A percentile compares a stretch with the other conserved stretches of the same genome.
Conservation (phyloP, 2,888 invertebrate species). For the Onthophagus sagittarius region DNA sequence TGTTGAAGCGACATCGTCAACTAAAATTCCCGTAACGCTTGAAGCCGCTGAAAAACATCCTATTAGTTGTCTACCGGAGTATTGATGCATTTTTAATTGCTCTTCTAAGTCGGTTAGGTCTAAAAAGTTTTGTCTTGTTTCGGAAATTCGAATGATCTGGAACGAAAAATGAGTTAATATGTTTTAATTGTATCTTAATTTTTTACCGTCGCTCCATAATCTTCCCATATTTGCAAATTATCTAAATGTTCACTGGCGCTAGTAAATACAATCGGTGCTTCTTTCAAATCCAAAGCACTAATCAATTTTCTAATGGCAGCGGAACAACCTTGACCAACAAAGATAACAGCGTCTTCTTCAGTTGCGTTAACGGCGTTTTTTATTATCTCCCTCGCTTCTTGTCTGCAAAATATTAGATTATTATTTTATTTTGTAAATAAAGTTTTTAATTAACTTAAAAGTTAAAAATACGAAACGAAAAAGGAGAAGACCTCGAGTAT, state of each 20-base stretch:
- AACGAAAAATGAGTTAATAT: slow-evolving; percentile 23
- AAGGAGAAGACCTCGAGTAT: neutral
- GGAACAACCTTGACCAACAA: slow-evolving; percentile 69
- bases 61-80: slow-evolving; percentile 64
- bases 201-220: slow-evolving; percentile 68
- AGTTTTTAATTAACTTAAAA: neutral
- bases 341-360: slow-evolving; percentile 74
- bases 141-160: slow-evolving; percentile 74
- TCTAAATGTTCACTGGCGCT: slow-evolving; percentile 76
- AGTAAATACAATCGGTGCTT: slow-evolving; percentile 68
- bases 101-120: slow-evolving; percentile 73
- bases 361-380: slow-evolving; percentile 75
- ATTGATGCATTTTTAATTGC: slow-evolving; percentile 61
- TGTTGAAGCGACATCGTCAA: slow-evolving; percentile 79
- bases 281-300: slow-evolving; percentile 62
- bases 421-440: neutral
- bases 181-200: too few species aligned
- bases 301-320: slow-evolving; percentile 76
- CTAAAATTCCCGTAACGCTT: slow-evolving; percentile 83
- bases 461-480: neutral
- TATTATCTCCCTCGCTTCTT: slow-evolving; percentile 77
- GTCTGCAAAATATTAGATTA: slow-evolving; percentile 52
- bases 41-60: slow-evolving; percentile 86
- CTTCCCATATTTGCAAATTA: slow-evolving; percentile 78
- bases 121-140: slow-evolving; percentile 74